A percentile compares a stretch with the other conserved stretches of the same genome.
phyloP scores from a whole-genome alignment of 2,888 invertebrate species.

The Tenthredo livida region DNA sequence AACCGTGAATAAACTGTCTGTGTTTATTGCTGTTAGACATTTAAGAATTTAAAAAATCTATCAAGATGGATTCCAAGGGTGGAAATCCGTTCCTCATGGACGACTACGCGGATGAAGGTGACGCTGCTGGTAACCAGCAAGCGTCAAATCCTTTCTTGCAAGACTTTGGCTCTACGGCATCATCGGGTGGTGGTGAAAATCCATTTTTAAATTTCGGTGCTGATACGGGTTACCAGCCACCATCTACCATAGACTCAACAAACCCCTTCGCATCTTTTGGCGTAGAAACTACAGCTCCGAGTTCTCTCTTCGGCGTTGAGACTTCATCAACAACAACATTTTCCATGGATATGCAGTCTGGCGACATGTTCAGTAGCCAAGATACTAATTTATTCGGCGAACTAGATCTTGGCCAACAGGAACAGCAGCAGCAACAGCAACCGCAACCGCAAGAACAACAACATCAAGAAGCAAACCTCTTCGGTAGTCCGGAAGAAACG shows the following conservation, averaged over 20 bases:
- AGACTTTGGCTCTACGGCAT: slow-evolving; percentile 80
- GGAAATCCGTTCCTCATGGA: slow-evolving; percentile 92
- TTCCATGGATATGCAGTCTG: slow-evolving; percentile 51
- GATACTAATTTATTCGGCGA: slow-evolving; percentile 57
- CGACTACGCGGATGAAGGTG: slow-evolving; percentile 79
- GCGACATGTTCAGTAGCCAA: slow-evolving; percentile 1
- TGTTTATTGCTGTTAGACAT: slow-evolving; percentile 29
- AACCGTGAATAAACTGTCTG: background rate
- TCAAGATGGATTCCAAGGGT: slow-evolving; percentile 81
- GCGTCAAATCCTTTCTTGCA: slow-evolving; percentile 85
- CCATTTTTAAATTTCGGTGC: slow-evolving; percentile 72
- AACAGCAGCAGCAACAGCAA: slow-evolving; percentile 60
- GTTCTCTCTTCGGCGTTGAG: slow-evolving; percentile 33
- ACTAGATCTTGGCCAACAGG: slow-evolving; percentile 60
- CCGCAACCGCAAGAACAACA: slow-evolving; percentile 44
- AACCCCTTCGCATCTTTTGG: slow-evolving; percentile 76
- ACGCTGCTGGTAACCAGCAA: slow-evolving; percentile 80
- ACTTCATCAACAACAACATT: slow-evolving; percentile 29
- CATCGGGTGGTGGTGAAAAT: slow-evolving; percentile 81
- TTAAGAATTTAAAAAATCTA: slow-evolving; percentile 53
- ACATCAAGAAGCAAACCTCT: slow-evolving; percentile 23
- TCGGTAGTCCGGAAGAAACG: slow-evolving; percentile 40
- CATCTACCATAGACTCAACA: slow-evolving; percentile 70
- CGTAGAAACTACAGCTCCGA: slow-evolving; percentile 62
- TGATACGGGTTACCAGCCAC: slow-evolving; percentile 68